Base-by-base conservation (phyloP, 2,888 invertebrate species). In the Mythimna lalbum region DNA sequence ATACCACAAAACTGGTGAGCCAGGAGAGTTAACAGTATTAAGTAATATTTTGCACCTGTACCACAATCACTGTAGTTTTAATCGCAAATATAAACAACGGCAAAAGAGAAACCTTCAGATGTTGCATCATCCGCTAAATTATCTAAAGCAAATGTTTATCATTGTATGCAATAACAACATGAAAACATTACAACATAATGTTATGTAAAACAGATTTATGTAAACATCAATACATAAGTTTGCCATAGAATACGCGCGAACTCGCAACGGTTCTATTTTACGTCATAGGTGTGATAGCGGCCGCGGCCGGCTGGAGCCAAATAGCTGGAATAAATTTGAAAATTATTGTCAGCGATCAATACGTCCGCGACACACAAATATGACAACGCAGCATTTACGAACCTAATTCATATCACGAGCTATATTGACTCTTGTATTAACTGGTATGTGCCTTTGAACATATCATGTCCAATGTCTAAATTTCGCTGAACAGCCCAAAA, bases 281-380 rank as follows among this genome's bases (percentile, higher is more conserved):
- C 69, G 64, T 64, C 67, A 73, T 56, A 68, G 59, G 65, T 68
- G 56, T 43, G 75, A 62, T 52, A 17, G 49, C 31, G 31, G 43
- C 56, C 55, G 63, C 47, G 53, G 62, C 49, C 43, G 62, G 23
- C 33, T 73, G 69, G 65, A 73, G 82, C 81, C 82, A 83, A 84
- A 79, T 74, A 70, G 69, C 65, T 62, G 63, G 27, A 73, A 70
- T 84, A 78, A 69, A 81, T 83, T 72, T 64, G 62, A 63, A 73
- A 74, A 76, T 82, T 73, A 84, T 78, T 74, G 73, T 77, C 64
- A 76, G 36, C 69, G 39, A 62, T 78, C 74, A 73, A 71, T 75
- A 76, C 50, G 76, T 63, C 69, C 56, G 60, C 67, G 73, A 73
- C 61, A 63, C 64, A 70, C 78, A 60, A 74, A 59, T 77, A 70